These are phyloP conservation scores for Hippopotamyrus pictus DNA, from an alignment of 2,797 vertebrate genomes.

Conservation along the genomic window DNA sequence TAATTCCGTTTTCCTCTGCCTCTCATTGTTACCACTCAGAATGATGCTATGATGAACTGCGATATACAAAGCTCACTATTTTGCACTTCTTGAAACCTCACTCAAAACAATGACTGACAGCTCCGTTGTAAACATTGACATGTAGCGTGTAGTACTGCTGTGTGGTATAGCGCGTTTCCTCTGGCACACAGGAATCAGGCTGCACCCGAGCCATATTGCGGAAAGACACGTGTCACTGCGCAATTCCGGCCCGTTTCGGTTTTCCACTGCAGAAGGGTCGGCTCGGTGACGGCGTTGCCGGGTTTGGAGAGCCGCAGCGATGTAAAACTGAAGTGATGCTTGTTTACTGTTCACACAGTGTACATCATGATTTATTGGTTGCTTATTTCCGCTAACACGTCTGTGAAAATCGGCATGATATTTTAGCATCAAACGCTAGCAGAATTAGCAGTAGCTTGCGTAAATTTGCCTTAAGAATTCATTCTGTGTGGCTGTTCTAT, in stretches of 20 bases:
- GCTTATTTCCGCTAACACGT: neutral
- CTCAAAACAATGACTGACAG: neutral
- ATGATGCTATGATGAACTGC: neutral
- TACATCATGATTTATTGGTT: neutral
- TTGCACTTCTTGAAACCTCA: neutral
- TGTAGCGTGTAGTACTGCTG: neutral
- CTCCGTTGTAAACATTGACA: neutral
- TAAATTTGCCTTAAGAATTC: neutral
- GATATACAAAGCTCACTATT: neutral
- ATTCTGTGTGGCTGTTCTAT: neutral
- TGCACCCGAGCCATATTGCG: neutral
- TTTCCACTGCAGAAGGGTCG: neutral
- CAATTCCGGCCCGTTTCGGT: neutral
- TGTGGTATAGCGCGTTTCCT: neutral
- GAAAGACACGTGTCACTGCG: neutral
- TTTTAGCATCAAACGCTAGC: neutral
- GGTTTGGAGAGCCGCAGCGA: neutral
- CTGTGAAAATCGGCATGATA: neutral
- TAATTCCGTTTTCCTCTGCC: neutral
- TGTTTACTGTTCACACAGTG: neutral
- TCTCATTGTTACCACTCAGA: neutral
- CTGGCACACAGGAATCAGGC: neutral
- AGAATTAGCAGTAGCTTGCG: neutral
- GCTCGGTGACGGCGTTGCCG: neutral
- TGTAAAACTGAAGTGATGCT: neutral